Conservation (phyloP, 2,888 invertebrate genomes). For the Troides oblongomaculatus region DNA sequence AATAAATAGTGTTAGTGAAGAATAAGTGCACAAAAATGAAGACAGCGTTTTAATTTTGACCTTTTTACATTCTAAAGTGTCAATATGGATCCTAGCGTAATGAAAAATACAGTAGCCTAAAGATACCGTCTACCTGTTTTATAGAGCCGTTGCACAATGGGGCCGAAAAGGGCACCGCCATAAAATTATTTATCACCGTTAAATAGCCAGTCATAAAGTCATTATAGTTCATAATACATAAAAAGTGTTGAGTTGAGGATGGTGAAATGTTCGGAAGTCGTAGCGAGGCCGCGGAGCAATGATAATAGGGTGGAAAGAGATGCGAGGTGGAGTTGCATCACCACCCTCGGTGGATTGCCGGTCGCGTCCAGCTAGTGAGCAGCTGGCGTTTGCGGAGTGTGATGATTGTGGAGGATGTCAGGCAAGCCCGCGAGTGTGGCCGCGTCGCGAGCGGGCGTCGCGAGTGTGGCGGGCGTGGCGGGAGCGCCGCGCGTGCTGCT, state of each 20-base stretch:
- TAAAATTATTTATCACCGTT: conserved; percentile 62
- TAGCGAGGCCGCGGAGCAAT: conserved; percentile 64
- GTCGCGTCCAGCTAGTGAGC: conserved; percentile 69
- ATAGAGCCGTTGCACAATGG: conserved; percentile 69
- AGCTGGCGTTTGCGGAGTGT: conserved; percentile 77
- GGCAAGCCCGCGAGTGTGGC: conserved; percentile 87
- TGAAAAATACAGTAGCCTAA: conserved; percentile 48
- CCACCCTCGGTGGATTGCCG: conserved; percentile 54
- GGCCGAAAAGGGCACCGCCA: conserved; percentile 73
- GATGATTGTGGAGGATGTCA: conserved; percentile 88
- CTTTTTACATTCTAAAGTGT: conserved; percentile 61
- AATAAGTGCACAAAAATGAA: conserved; percentile 51
- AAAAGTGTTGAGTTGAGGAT: conserved; percentile 62
- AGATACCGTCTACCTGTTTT: conserved; percentile 56
- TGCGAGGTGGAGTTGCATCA: conserved; percentile 60
- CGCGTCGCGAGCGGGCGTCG: conserved; percentile 76
- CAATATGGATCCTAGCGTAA: conserved; percentile 58
- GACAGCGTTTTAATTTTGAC: conserved; percentile 64
- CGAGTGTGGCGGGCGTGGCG: conserved; percentile 72
- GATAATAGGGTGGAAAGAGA: conserved; percentile 63
- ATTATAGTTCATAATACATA: conserved; percentile 54
- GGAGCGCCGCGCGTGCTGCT: conserved; percentile 76
- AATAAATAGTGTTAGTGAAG: conserved; percentile 44
- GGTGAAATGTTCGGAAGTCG: conserved; percentile 56
- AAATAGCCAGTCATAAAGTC: conserved; percentile 62